These are phyloP conservation scores for Tryphoninae sp. DNA, from an alignment of 2,888 invertebrate genomes.

Conservation along the genomic window DNA sequence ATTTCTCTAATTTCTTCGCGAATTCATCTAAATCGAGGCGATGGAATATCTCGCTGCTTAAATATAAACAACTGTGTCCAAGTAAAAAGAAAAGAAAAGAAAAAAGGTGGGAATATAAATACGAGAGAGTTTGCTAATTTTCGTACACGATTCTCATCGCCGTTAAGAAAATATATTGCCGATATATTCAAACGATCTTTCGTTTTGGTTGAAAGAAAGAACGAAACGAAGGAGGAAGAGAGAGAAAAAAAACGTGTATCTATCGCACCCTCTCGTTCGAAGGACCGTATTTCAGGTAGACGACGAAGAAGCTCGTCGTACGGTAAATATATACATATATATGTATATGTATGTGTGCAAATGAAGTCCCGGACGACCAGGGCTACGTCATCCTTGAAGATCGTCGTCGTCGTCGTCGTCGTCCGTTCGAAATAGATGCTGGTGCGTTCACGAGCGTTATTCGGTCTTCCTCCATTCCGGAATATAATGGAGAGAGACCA, in stretches of 20 bases:
- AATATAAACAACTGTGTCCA: neutral
- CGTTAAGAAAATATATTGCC: slow-evolving; percentile 55
- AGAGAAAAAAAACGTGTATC: slow-evolving; percentile 24
- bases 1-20: no score
- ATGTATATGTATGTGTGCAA: neutral
- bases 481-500: slow-evolving; percentile 27
- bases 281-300: slow-evolving; percentile 55
- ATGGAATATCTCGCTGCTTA: neutral
- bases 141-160: slow-evolving; percentile 51
- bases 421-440: slow-evolving; percentile 35
- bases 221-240: slow-evolving; percentile 5
- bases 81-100: slow-evolving; percentile 8
- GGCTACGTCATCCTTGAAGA: slow-evolving; percentile 59
- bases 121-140: slow-evolving; percentile 44
- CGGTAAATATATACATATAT: slow-evolving; percentile 13
- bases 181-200: slow-evolving; percentile 49
- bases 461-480: slow-evolving; percentile 34
- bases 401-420: slow-evolving; percentile 54
- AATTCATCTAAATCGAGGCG: no score
- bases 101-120: slow-evolving; percentile 18
- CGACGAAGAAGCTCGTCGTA: slow-evolving; percentile 31
- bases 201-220: slow-evolving; percentile 7
- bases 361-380: slow-evolving; percentile 22
- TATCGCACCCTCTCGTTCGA: slow-evolving; percentile 37
- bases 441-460: slow-evolving; percentile 43